A percentile compares a stretch with the other conserved stretches of the same genome.
Evolutionary conservation across 2,888 invertebrate species (phyloP).

Genomic region (Drosophila cracens): DNA sequence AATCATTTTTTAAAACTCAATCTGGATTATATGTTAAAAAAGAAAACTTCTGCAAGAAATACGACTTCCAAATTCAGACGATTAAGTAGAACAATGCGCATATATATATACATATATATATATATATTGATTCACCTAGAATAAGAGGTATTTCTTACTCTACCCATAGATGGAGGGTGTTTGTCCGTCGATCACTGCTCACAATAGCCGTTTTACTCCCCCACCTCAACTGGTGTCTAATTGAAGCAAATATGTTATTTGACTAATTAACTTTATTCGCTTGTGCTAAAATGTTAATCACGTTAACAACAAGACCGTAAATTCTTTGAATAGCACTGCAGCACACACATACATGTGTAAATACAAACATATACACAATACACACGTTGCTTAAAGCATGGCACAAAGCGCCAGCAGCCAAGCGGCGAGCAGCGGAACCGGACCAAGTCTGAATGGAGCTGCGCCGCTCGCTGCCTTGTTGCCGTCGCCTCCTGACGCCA

Average conservation of each 20-base stretch:
- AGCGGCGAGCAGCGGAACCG: slow-evolving; percentile 12
- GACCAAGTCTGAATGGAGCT: not conserved
- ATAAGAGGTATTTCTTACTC: not conserved
- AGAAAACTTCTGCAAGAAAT: not conserved
- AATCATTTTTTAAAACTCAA: not conserved
- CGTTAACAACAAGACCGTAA: slow-evolving; percentile 51
- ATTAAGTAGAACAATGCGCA: not conserved
- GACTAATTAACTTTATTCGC: slow-evolving; percentile 38
- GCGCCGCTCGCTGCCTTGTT: slow-evolving; percentile 20
- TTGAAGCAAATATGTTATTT: slow-evolving; percentile 1
- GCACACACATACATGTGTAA: slow-evolving; percentile 13
- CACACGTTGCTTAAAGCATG: slow-evolving; percentile 22
- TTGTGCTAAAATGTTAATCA: slow-evolving; percentile 16
- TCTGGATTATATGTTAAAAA: not conserved
- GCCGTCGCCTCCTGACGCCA: not conserved
- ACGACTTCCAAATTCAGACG: not conserved
- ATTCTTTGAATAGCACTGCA: slow-evolving; percentile 25
- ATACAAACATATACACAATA: slow-evolving; percentile 1
- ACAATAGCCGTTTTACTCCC: not conserved
- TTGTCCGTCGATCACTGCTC: not conserved
- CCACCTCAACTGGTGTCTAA: not conserved
- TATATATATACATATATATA: not conserved
- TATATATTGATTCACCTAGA: not conserved
- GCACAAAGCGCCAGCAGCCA: not conserved
- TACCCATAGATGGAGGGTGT: not conserved